phyloP scores from a whole-genome alignment of 1,140 invertebrate genomes.

The Venturia canescens region DNA sequence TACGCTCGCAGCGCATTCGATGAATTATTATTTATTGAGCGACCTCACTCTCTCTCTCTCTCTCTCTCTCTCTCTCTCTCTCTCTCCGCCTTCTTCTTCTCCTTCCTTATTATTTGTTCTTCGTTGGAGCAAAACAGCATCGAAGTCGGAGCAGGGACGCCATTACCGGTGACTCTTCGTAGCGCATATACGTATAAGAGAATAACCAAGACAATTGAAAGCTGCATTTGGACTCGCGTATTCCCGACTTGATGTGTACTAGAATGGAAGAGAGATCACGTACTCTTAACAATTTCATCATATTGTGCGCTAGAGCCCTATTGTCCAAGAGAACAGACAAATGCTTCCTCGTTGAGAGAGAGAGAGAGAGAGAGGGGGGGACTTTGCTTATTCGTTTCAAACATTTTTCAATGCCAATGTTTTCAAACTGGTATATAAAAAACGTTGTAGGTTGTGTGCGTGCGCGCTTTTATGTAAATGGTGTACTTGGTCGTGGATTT shows the following conservation, averaged over 20 bases:
- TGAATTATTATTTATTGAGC: no score
- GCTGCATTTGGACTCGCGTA: neutral
- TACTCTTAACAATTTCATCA: neutral
- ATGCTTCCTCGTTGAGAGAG: no score
- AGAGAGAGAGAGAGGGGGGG: neutral
- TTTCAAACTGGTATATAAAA: neutral
- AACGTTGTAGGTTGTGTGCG: no score
- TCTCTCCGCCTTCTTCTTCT: slow-evolving; percentile 9
- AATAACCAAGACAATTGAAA: neutral
- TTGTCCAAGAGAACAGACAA: no score
- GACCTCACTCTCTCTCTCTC: neutral
- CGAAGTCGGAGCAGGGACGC: slow-evolving; percentile 38
- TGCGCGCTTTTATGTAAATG: no score
- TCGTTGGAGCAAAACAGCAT: slow-evolving; percentile 21
- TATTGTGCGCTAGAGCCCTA: no score
- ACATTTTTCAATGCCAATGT: neutral
- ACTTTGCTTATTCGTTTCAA: neutral
- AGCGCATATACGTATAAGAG: slow-evolving; percentile 36
- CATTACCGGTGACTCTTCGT: slow-evolving; percentile 30
- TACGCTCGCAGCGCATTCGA: no score
- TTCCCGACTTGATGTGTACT: neutral
- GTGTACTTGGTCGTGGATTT: no score
- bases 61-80: slow-evolving; percentile 10
- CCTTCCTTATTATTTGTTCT: neutral
- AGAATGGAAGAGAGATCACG: neutral